These are phyloP conservation scores for Sebastes reedi DNA, from an alignment of 2,797 vertebrate genomes.

Conservation along the genomic window DNA sequence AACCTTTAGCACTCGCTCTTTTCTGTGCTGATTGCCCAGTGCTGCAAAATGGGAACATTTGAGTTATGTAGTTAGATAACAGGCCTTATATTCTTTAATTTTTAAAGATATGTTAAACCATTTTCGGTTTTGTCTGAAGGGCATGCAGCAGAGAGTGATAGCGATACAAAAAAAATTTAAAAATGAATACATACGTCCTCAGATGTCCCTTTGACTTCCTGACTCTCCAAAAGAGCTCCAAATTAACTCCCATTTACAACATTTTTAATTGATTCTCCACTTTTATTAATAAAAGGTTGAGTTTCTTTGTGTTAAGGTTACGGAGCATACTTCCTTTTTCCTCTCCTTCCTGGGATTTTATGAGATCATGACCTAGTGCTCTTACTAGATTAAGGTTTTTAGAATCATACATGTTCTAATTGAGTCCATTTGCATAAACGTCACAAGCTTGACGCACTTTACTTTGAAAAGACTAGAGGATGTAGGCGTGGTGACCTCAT, in stretches of 20 bases:
- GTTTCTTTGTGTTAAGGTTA: slow-evolving; percentile 24
- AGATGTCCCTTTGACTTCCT: slow-evolving; percentile 30
- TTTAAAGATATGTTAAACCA: slow-evolving; percentile 15
- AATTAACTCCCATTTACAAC: slow-evolving; percentile 18
- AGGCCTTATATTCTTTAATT: background rate
- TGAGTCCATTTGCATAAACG: slow-evolving; percentile 25
- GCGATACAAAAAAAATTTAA: background rate
- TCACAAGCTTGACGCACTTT: background rate
- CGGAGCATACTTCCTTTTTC: background rate
- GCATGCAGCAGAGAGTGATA: slow-evolving; percentile 10
- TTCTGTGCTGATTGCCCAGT: background rate
- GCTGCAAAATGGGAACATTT: slow-evolving; percentile 12
- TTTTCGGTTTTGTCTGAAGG: slow-evolving; percentile 40
- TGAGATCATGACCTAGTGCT: slow-evolving; percentile 18
- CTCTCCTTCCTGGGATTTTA: slow-evolving; percentile 18
- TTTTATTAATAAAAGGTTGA: slow-evolving; percentile 17
- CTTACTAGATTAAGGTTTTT: slow-evolving; percentile 38
- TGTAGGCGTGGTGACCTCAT: slow-evolving; percentile 19
- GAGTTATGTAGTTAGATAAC: slow-evolving; percentile 7
- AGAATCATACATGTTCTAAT: slow-evolving; percentile 23
- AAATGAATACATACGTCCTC: slow-evolving; percentile 22
- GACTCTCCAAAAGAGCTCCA: background rate
- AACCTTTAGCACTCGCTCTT: background rate
- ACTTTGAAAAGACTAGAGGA: slow-evolving; percentile 17
- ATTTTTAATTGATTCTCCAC: slow-evolving; percentile 8